Conservation (phyloP, 2,888 invertebrate genomes). For the Pimpla rufipes region DNA sequence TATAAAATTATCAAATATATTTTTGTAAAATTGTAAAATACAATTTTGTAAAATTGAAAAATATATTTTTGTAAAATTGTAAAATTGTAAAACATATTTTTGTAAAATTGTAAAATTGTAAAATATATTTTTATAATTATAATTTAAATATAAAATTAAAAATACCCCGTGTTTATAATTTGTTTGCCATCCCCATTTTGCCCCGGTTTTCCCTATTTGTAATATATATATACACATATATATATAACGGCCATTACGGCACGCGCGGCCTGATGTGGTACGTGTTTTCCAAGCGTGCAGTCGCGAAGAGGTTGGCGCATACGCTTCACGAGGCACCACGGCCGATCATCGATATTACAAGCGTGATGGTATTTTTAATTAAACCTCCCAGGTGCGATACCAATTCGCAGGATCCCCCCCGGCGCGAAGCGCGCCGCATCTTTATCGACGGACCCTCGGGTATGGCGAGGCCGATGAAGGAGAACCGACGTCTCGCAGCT, state of each 20-base stretch:
- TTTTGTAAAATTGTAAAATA: too few relatives aligned
- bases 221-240: neutral
- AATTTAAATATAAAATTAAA: too few relatives aligned
- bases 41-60: too few relatives aligned
- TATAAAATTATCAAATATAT: too few relatives aligned
- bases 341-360: conserved; percentile 77
- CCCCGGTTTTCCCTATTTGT: too few relatives aligned
- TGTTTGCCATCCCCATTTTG: too few relatives aligned
- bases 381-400: conserved; percentile 69
- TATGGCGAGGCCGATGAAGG: conserved; percentile 34
- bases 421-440: conserved; percentile 22
- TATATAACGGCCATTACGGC: conserved; percentile 22
- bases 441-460: conserved; percentile 54
- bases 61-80: too few relatives aligned
- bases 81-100: too few relatives aligned
- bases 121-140: too few relatives aligned
- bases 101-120: too few relatives aligned
- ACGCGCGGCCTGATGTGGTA: neutral
- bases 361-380: conserved; percentile 82
- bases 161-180: too few relatives aligned
- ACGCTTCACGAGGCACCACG: conserved; percentile 28
- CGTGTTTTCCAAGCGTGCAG: conserved; percentile 30
- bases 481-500: neutral
- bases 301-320: conserved; percentile 24
- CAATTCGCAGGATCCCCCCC: conserved; percentile 3